These are phyloP conservation scores for Mirounga angustirostris DNA, from an alignment of 2,113 vertebrate species.

Conservation along the genomic window DNA sequence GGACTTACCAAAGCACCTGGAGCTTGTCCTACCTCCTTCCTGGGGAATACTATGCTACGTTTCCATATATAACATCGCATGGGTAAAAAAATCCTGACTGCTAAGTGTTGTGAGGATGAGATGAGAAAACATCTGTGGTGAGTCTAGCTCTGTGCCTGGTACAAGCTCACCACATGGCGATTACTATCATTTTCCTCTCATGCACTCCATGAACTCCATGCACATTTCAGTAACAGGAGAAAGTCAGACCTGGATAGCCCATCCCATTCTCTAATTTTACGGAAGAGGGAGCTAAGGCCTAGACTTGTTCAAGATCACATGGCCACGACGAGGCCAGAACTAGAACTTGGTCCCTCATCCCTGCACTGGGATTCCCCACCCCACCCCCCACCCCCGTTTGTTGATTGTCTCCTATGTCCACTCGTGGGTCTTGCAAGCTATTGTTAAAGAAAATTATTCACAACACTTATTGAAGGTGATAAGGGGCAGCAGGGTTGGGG, in stretches of 20 bases:
- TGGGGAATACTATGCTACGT: neutral
- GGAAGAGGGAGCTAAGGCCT: neutral
- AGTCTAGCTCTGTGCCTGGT: neutral
- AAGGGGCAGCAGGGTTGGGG: neutral
- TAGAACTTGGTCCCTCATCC: neutral
- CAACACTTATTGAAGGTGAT: neutral
- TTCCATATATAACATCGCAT: neutral
- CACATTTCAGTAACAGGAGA: neutral
- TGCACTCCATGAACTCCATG: neutral
- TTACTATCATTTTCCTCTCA: neutral
- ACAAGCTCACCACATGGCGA: neutral
- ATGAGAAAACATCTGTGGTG: neutral
- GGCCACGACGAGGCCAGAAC: neutral
- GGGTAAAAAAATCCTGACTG: neutral
- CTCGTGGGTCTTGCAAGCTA: neutral
- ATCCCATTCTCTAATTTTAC: neutral
- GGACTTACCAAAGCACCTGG: neutral
- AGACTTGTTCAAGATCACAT: neutral
- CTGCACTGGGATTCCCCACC: accelerated
- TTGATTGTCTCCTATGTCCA: neutral
- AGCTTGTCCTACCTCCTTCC: neutral
- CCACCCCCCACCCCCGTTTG: neutral
- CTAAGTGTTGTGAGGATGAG: neutral
- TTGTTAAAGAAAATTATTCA: neutral
- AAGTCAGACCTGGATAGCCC: neutral